A percentile compares a stretch with the other conserved stretches of the same genome.
phyloP scores from a whole-genome alignment of 2,797 vertebrate genomes.

The Halcyon badia region DNA sequence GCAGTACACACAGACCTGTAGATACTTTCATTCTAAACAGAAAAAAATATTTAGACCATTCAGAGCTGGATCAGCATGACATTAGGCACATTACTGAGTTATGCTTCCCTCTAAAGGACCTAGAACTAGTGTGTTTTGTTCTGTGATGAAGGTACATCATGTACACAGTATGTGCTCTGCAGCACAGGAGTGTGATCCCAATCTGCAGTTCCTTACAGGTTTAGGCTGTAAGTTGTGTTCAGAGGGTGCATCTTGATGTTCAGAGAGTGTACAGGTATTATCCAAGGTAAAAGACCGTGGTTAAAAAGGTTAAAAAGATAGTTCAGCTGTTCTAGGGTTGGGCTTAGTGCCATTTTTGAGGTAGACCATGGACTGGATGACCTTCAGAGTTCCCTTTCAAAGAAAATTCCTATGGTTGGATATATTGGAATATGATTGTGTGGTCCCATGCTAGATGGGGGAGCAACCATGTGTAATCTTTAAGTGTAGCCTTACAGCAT shows the following conservation, averaged over 20 bases:
- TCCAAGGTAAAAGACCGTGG: not conserved
- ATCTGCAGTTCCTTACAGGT: not conserved
- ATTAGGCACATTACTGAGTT: not conserved
- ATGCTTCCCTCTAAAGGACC: not conserved
- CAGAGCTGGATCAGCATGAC: not conserved
- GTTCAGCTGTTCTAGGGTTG: not conserved
- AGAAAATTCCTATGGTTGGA: not conserved
- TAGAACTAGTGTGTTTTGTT: not conserved
- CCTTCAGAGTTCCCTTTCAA: not conserved
- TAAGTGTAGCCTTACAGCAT: fast-evolving
- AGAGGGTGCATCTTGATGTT: not conserved
- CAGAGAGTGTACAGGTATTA: fast-evolving
- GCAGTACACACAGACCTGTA: not conserved
- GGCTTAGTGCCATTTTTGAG: not conserved
- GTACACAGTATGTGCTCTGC: not conserved
- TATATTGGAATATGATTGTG: not conserved
- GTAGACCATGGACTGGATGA: not conserved
- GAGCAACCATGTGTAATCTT: not conserved
- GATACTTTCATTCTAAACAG: not conserved
- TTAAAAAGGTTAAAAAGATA: not conserved
- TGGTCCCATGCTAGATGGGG: not conserved
- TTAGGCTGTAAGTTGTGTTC: not conserved
- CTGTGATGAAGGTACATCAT: not conserved
- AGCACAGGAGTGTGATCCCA: not conserved
- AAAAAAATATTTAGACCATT: not conserved